Conservation (phyloP, 2,888 invertebrate species). For the Drosophila leonis region DNA sequence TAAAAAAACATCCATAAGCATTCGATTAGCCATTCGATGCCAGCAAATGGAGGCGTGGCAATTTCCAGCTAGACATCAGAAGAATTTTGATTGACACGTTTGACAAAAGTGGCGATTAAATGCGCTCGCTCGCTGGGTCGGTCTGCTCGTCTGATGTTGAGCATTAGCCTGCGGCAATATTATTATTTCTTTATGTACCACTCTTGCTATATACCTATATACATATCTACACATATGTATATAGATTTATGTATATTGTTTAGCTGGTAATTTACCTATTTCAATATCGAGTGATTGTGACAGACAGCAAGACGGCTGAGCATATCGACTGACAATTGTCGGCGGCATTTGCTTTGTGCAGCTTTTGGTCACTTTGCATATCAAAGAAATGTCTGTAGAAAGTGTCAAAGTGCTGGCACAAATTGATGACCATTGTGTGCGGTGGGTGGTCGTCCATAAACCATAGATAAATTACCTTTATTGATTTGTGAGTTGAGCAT, state of each 20-base stretch:
- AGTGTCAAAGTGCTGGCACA: slow-evolving; percentile 64
- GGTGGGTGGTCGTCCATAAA: slow-evolving; percentile 52
- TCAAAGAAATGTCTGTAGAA: slow-evolving; percentile 60
- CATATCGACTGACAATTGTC: slow-evolving; percentile 70
- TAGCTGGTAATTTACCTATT: slow-evolving; percentile 67
- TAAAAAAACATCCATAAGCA: slow-evolving; percentile 9
- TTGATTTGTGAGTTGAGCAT: slow-evolving; percentile 8
- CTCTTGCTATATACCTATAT: slow-evolving; percentile 1
- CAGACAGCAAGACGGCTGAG: slow-evolving; percentile 53
- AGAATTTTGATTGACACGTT: slow-evolving; percentile 70
- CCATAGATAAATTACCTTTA: slow-evolving; percentile 17
- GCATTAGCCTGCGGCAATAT: slow-evolving; percentile 45
- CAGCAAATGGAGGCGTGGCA: slow-evolving; percentile 24
- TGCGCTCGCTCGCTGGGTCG: slow-evolving; percentile 38
- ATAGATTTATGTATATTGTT: not conserved
- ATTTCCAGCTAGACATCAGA: slow-evolving; percentile 44
- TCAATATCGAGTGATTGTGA: slow-evolving; percentile 67
- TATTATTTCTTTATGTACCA: slow-evolving; percentile 13
- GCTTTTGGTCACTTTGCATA: slow-evolving; percentile 74
- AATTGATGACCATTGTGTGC: slow-evolving; percentile 50
- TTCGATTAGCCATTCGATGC: slow-evolving; percentile 22
- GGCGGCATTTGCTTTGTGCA: slow-evolving; percentile 69
- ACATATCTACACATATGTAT: not conserved
- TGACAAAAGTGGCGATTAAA: slow-evolving; percentile 78
- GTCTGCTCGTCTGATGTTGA: slow-evolving; percentile 49